Evolutionary conservation across 1,140 invertebrate species (phyloP), one percentile per base, ranked within the genome.

Genomic region (Drosophila oshimai): DNA sequence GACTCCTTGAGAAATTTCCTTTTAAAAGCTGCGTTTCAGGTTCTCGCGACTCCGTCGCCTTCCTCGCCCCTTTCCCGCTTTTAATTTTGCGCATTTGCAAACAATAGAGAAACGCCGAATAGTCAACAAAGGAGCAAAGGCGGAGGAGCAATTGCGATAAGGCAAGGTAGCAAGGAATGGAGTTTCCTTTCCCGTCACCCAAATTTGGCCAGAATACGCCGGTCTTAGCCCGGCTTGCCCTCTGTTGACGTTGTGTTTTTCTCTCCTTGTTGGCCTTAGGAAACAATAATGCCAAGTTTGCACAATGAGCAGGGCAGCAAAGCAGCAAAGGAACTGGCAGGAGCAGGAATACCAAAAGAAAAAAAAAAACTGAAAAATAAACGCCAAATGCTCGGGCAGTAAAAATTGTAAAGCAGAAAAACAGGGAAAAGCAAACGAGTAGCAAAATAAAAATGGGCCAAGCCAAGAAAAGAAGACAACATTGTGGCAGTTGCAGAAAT

Each of bases 271-370:
- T 86, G 73, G 83, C 83, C 81, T 87, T 87, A 87, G 83, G 81
- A 87, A 88, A 87, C 81, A 87, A 87, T 87, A 87, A 87, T 87
- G 81, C 83, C 81, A 88, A 87, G 81, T 87, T 87, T 87, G 81
- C 81, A 87, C 81, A 87, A 87, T 88, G 78, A 80, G 72, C 67
- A 65, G 61, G 79, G 62, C 62, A 69, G 58, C 67, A 65, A 74
- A 83, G 65, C 58, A 60, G 54, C 71, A 64, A 42, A 37, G 62
- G 46, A 62, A 58, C 37, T 42, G 44, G 33, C 20, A 49, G 6
- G 18, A 31, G 15, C n/a, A 1, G 12, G 4, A 7, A 29, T 9
- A 5, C 5, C 3, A 6, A 6, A 15, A 12, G 24, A n/a, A 24
- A 71, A 12, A 26, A 36, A 26, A 73, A 45, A 36, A 55, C 37